Evolutionary conservation across 2,797 vertebrate genomes (phyloP).

Genomic region (Anguilla obscura): DNA sequence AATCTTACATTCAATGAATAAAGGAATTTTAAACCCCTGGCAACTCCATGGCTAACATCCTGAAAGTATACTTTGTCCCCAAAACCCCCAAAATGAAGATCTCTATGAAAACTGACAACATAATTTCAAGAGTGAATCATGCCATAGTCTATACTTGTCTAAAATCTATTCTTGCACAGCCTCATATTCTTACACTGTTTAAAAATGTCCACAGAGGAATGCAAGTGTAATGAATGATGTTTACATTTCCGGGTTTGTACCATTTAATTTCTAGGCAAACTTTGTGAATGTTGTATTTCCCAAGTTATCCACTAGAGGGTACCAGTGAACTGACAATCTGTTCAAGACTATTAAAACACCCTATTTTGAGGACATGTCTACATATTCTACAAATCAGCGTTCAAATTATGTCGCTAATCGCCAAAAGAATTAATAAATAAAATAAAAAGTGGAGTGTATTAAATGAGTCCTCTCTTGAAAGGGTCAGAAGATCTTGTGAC

Average conservation of each 20-base stretch:
- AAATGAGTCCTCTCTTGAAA: not conserved
- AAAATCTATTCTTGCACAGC: not conserved
- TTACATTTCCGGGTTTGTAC: not conserved
- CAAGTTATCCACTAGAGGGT: constrained; percentile 43
- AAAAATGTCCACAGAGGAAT: not conserved
- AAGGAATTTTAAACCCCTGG: no score
- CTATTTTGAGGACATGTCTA: not conserved
- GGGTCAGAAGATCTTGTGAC: not conserved
- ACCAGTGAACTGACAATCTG: constrained; percentile 37
- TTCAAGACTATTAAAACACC: not conserved
- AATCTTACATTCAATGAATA: not conserved
- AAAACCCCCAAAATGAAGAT: not conserved
- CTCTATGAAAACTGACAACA: not conserved
- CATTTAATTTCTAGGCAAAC: not conserved
- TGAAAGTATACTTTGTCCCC: not conserved
- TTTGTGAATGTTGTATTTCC: constrained; percentile 1
- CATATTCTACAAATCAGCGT: not conserved
- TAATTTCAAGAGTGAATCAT: not conserved
- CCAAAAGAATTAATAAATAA: not conserved
- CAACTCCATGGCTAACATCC: not conserved
- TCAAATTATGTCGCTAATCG: not conserved
- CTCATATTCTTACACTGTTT: not conserved
- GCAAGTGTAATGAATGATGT: not conserved
- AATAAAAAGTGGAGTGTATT: not conserved
- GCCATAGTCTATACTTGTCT: not conserved